Evolutionary conservation across 2,888 invertebrate genomes (phyloP).

Genomic region (Pterostichus madidus): DNA sequence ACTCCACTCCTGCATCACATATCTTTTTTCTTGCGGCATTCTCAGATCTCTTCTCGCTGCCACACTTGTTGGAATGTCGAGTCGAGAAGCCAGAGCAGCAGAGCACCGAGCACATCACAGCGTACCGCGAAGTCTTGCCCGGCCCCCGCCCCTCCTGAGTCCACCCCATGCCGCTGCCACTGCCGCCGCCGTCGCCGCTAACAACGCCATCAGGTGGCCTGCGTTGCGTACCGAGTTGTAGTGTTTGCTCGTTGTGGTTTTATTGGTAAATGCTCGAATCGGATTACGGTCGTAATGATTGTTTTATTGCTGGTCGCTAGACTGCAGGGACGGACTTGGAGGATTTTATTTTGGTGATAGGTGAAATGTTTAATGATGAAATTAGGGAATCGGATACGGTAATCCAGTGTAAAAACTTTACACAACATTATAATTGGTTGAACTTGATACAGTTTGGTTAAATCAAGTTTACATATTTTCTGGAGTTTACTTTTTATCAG

Average conservation of each 20-base stretch:
- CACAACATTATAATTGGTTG: no score
- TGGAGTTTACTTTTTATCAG: no score
- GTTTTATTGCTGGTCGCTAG: background rate
- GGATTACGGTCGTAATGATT: slow-evolving; percentile 7
- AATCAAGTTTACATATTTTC: no score
- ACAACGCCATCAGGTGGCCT: slow-evolving; percentile 10
- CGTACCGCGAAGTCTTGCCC: no score
- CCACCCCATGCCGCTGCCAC: background rate
- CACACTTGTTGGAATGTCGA: slow-evolving; percentile 15
- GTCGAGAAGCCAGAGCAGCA: no score
- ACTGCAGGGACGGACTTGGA: background rate
- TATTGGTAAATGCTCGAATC: slow-evolving; percentile 27
- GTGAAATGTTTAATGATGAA: background rate
- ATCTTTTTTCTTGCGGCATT: no score
- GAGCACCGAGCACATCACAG: no score
- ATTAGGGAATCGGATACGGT: no score
- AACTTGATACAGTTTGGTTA: no score
- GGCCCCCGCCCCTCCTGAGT: background rate
- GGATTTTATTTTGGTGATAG: background rate
- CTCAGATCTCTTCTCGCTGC: background rate
- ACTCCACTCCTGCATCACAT: no score
- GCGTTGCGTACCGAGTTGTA: background rate
- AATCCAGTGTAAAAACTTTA: no score
- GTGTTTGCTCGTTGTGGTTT: background rate
- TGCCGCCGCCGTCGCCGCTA: background rate